A percentile compares a stretch with the other conserved stretches of the same genome.
Evolutionary conservation across 1,140 invertebrate genomes (phyloP).

Genomic region (Leptinotarsa texana): DNA sequence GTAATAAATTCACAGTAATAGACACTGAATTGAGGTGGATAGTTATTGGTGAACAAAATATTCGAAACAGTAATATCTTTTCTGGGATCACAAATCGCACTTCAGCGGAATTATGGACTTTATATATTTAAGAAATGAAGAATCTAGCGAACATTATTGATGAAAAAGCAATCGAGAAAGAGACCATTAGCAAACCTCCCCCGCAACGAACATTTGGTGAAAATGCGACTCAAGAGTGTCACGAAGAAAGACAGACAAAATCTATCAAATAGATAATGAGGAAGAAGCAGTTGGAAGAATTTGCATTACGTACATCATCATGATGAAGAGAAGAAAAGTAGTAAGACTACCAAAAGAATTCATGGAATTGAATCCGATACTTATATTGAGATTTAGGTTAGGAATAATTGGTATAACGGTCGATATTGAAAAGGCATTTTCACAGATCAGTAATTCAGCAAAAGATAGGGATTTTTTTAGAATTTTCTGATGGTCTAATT

Average conservation of each 20-base stretch:
- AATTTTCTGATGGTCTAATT: background rate
- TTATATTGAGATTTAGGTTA: background rate
- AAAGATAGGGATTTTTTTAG: background rate
- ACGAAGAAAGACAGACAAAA: background rate
- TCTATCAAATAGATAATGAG: background rate
- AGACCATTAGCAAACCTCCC: background rate
- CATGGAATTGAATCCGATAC: background rate
- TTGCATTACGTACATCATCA: background rate
- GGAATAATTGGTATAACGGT: background rate
- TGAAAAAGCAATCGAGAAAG: background rate
- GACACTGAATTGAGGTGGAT: background rate
- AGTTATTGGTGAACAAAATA: background rate
- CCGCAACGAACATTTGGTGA: background rate
- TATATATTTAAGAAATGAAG: background rate
- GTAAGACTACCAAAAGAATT: background rate
- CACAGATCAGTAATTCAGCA: background rate
- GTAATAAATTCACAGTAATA: background rate
- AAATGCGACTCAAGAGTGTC: background rate
- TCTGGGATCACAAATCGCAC: background rate
- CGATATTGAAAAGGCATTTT: background rate
- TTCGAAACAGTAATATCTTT: background rate
- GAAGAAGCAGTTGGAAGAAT: background rate
- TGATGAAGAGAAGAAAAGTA: background rate
- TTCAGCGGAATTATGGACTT: background rate
- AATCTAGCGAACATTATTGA: background rate